These are phyloP conservation scores for Fukomys damarensis DNA, from an alignment of 2,113 vertebrate genomes.

Conservation along the genomic window DNA sequence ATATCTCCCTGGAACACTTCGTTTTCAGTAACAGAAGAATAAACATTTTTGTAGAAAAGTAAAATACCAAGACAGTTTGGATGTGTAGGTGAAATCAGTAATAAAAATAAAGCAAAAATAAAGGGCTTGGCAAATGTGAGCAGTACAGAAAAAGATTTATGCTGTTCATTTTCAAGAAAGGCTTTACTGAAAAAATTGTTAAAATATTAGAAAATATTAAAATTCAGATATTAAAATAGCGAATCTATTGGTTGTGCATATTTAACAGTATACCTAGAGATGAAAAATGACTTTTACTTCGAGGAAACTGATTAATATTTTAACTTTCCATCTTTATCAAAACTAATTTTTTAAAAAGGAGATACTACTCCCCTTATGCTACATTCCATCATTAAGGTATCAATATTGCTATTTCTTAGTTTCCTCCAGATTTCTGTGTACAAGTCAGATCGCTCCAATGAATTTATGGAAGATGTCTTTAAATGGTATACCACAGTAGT, in stretches of 20 bases:
- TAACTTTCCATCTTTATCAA: background rate
- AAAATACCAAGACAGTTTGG: conserved; percentile 54
- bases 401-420: background rate
- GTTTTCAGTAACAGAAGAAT: conserved; percentile 61
- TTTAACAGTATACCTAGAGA: conserved; percentile 21
- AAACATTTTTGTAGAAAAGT: conserved; percentile 65
- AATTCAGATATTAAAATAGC: conserved; percentile 14
- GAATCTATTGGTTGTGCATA: background rate
- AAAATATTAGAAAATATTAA: conserved; percentile 1
- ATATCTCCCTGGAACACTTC: conserved; percentile 43
- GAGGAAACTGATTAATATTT: background rate
- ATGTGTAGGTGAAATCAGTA: conserved; percentile 51
- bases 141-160: conserved; percentile 7
- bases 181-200: background rate
- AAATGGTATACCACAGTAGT: background rate
- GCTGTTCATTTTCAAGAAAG: background rate
- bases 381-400: background rate
- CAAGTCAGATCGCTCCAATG: background rate
- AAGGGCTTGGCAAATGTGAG: background rate
- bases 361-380: background rate
- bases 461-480: background rate
- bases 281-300: conserved; percentile 11
- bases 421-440: background rate
- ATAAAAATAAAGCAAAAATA: conserved; percentile 35
- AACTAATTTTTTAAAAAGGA: background rate